A percentile compares a stretch with the other conserved stretches of the same genome.
These are phyloP conservation scores for Sebastes iracundus DNA, from an alignment of 2,797 vertebrate species.

Conservation along the genomic window DNA sequence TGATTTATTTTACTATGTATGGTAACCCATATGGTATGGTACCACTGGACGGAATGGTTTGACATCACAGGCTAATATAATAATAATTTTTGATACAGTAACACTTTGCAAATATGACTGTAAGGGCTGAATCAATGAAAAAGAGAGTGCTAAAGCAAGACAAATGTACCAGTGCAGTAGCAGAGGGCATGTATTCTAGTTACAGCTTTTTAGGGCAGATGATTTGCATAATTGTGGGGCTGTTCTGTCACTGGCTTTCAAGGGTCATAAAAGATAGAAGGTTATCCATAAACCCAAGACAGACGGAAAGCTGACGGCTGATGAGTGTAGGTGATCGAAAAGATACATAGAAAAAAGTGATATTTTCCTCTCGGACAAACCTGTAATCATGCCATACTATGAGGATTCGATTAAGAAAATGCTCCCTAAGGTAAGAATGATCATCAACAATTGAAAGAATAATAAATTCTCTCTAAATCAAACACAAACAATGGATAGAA, in stretches of 20 bases:
- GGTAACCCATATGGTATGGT: not conserved
- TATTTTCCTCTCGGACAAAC: not conserved
- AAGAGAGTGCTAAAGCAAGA: not conserved
- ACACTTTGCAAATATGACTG: not conserved
- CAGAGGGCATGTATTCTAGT: not conserved
- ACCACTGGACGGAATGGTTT: not conserved
- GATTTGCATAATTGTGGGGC: conserved; percentile 25
- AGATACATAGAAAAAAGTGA: not conserved
- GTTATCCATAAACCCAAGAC: conserved; percentile 31
- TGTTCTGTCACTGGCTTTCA: conserved; percentile 28
- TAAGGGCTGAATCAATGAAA: not conserved
- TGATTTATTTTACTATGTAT: not conserved
- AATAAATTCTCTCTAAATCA: not conserved
- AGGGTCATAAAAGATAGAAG: conserved; percentile 39
- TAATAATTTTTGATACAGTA: not conserved
- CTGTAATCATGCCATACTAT: conserved; percentile 29
- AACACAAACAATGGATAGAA: not conserved
- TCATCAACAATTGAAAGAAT: not conserved
- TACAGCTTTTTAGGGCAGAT: conserved; percentile 22
- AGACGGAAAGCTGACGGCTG: not conserved
- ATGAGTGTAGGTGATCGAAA: not conserved
- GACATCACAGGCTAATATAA: not conserved
- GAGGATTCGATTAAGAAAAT: conserved; percentile 58
- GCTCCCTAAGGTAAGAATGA: conserved; percentile 76
- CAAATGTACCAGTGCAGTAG: not conserved